phyloP scores from a whole-genome alignment of 2,888 invertebrate species.

The Drosophila cognata region DNA sequence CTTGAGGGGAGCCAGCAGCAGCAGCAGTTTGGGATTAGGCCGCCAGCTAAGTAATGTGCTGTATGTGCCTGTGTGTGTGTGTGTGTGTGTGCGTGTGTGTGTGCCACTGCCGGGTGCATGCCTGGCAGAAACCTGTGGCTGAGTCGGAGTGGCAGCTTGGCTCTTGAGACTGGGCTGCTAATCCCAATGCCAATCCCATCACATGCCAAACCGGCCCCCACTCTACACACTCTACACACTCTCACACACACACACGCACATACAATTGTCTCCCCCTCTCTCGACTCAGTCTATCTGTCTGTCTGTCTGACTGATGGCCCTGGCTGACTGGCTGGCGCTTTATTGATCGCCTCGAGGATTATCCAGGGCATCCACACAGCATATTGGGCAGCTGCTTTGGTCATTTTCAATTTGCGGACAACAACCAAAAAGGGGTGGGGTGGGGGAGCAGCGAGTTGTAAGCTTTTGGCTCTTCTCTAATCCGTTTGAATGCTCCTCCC shows the following conservation, averaged over 20 bases:
- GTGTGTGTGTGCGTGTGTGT: constrained; percentile 29
- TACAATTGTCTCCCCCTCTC: neutral
- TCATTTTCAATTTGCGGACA: constrained; percentile 74
- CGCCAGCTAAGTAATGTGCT: constrained; percentile 64
- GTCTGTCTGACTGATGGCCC: constrained; percentile 28
- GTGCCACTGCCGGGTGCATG: constrained; percentile 63
- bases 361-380: constrained; percentile 66
- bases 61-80: constrained; percentile 24
- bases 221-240: constrained; percentile 15
- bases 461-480: constrained; percentile 67
- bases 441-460: constrained; percentile 18
- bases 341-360: constrained; percentile 77
- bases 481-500: constrained; percentile 68
- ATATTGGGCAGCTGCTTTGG: constrained; percentile 70
- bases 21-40: constrained; percentile 72
- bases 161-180: constrained; percentile 64
- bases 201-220: constrained; percentile 61
- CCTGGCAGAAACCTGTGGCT: constrained; percentile 37
- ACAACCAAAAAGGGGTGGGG: constrained; percentile 1
- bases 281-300: constrained; percentile 8
- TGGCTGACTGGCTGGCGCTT: constrained; percentile 52
- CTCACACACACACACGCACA: neutral
- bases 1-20: constrained; percentile 34
- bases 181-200: constrained; percentile 75
- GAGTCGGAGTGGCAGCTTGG: constrained; percentile 24